Base-by-base conservation (phyloP, 1,140 invertebrate genomes). In the Brachionus rubens region DNA sequence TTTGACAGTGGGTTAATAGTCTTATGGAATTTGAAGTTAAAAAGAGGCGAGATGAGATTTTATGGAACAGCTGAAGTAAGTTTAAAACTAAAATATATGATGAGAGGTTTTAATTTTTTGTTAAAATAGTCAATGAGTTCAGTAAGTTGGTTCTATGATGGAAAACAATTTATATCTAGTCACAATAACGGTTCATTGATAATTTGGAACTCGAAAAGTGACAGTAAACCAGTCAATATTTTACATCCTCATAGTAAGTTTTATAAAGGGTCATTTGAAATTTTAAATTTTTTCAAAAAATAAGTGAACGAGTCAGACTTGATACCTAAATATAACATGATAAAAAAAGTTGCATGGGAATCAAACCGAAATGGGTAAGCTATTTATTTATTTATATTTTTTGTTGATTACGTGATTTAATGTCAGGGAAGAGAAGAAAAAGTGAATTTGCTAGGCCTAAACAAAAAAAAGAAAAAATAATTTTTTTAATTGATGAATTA, bases 121-220 rank as follows among this genome's bases (percentile, higher is more conserved):
- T n/a, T n/a, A n/a, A n/a, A 56, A 41, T 41, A 95, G 82, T 88
- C 89, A 21, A 87, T 97, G 65, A 88, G 90, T 81, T 93, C 92
- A 75, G 89, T 95, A 80, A 89, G 91, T 72, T 99, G 96, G 96
- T 93, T 98, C 84, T 90, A 94, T 84, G 96, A 99, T 85, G 96
- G 96, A 76, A 95, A 96, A 87, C 92, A 95, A 86, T 96, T 99
- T 83, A 94, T 99, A 90, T 94, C 91, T 78, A 92, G 92, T 79
- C 95, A 98, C 84, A 89, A 89, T 10, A 95, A 99, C 86, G 96
- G 96, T 54, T 94, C 92, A 48, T 88, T 98, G 48, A 91, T 91
- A 70, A 96, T 93, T 30, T 98, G 94, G 94, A 90, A 89, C 79
- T 86, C 91, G 14, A 89, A 90, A 80, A 65, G 43, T 65, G 88